Evolutionary conservation across 2,113 vertebrate species (phyloP).

Genomic region (Edolisoma coerulescens): DNA sequence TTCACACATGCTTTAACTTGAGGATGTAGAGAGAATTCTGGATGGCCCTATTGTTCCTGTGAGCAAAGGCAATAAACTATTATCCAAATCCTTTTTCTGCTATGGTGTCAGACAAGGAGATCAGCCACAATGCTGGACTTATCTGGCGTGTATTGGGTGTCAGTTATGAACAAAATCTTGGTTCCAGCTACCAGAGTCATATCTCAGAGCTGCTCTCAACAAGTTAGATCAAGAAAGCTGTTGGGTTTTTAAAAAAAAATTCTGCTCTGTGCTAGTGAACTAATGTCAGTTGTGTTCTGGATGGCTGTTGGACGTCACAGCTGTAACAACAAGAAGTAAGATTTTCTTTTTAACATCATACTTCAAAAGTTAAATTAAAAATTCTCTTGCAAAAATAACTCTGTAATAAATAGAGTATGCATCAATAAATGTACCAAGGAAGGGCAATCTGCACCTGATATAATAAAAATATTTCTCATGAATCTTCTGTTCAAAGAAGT

Average conservation of each 20-base stretch:
- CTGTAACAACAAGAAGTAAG: conserved; percentile 46
- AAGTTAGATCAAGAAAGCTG: conserved; percentile 2
- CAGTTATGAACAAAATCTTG: neutral
- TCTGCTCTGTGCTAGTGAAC: neutral
- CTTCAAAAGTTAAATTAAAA: conserved; percentile 54
- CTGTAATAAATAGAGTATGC: conserved; percentile 20
- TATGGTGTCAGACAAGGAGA: neutral
- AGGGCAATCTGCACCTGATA: conserved; percentile 30
- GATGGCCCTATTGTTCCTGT: neutral
- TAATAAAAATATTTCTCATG: conserved; percentile 23
- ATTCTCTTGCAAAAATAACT: conserved; percentile 22
- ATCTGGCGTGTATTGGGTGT: neutral
- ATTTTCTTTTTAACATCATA: conserved; percentile 36
- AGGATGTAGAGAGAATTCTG: neutral
- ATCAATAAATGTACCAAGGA: conserved; percentile 27
- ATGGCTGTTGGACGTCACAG: neutral
- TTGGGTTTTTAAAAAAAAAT: neutral
- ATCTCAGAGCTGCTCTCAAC: neutral
- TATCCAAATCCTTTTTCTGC: neutral
- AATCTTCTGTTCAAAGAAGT: neutral
- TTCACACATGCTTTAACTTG: conserved; percentile 17
- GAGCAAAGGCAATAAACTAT: neutral
- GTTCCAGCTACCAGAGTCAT: neutral
- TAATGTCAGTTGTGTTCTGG: neutral
- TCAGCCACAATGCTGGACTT: conserved; percentile 12